Evolutionary conservation across 1,140 invertebrate genomes (phyloP), one percentile per base, ranked within the genome.

Genomic region (Tetramorium simillimum): DNA sequence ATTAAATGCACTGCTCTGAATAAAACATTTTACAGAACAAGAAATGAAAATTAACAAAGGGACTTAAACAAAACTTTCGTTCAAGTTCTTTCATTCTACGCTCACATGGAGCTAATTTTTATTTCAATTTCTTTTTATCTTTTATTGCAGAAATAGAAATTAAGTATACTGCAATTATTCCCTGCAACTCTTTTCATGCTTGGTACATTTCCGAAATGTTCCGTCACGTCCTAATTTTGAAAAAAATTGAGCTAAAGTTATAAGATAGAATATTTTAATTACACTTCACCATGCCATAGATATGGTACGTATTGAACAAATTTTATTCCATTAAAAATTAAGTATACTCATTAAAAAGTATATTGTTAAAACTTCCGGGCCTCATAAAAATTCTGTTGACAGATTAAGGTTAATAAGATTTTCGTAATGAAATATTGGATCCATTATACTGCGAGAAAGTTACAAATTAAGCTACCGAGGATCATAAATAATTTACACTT

Each of bases 21-120:
- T 85, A 53, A 85, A 85, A 76, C 28, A 40, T 40, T 85, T 49
- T 77, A n/a, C 2, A 21, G 4, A 43, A 53, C 28, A 6, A 56
- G 12, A 43, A 0, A 37, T 40, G 24, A 14, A 60, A 46, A 78
- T 65, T 49, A 49, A 6, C 53, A 9, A 58, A 24, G 12, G 16
- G 3, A 37, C 40, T 58, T 75, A 10, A 56, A 7, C 6, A 10
- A 3, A n/a, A 43, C 10, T 63, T 43, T 24, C 10, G n/a, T 37
- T 53, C 21, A 67, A 46, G 10, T 40, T 69, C 1, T 18, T 10
- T 49, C 3, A 10, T 67, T 67, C 28, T 21, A 7, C 0, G 21
- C 14, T 62, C 3, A 16, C 2, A 40, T 24, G 14, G 0, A 72
- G 0, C 40, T 9, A 62, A 60, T 43, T 72, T 53, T 1, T 33